Base-by-base conservation (phyloP, 2,797 vertebrate genomes). In the Dendrocincla tyrannina region DNA sequence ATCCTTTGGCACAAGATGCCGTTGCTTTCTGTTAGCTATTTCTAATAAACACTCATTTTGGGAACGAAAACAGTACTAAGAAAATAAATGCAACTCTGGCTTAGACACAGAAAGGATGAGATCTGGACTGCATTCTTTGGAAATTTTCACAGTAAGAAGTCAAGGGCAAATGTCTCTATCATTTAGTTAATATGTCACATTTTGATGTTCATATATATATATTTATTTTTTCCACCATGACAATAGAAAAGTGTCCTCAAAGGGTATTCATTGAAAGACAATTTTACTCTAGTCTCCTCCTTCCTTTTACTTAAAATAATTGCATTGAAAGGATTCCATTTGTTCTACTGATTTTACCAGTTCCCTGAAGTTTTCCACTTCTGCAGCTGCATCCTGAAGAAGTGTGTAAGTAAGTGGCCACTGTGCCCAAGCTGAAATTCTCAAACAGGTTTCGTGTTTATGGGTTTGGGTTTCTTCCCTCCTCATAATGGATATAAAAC, bases 11-110 rank as follows among this genome's bases (percentile, higher is more conserved):
- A 78, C 55, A 74, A 33, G 47, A 72, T 82, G 62, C 79, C 58
- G 33, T 91, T 95, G 72, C 89, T 86, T 94, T 95, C 78, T 95
- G 76, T 89, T 92, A 96, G 91, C 89, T 97, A 74, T 97, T 97
- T 95, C 95, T 94, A 95, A 93, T 87, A 93, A 96, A 96, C 63
- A 62, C 70, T 69, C 49, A 5, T 88, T 96, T 89, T 8, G 22
- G 75, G 85, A 91, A 90, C 30, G 44, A 94, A 96, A 93, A 90
- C 50, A 88, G 50, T 62, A 41, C 84, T 91, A 89, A 86, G 63
- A 74, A 63, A 74, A 95, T 70, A 95, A 89, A 83, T 52, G 44
- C 32, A 87, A 59, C 76, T 69, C 79, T 87, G 74, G 37, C 59
- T 81, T 53, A 42, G 68, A 74, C 66, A 74, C 70, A 75, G 93